Base-by-base conservation (phyloP, 2,888 invertebrate species). In the Drosophila demipolita region DNA sequence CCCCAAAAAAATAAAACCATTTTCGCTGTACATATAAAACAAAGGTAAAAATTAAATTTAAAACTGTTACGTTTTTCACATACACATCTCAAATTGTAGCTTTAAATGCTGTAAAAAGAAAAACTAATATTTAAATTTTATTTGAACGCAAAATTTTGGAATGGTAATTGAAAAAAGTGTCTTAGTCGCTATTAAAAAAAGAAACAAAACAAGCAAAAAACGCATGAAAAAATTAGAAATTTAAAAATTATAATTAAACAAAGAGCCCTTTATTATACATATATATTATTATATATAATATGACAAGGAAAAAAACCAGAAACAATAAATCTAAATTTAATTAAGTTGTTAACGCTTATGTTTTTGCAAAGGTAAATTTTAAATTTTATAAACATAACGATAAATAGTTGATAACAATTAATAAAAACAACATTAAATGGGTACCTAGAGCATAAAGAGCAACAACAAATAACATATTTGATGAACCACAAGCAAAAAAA, bases 291-390 rank as follows among this genome's bases (percentile, higher is more conserved):
- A 50, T 57, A 66, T 64, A 63, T 48, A 57, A 38, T 38, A 38
- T 12, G 64, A 72, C 57, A 36, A 72, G 62, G 65, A 73, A 59
- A 79, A 66, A 73, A 74, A 75, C 42, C 33, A 35, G 54, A 54
- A 54, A 71, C 73, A 81, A 77, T 72, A 81, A 78, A 67, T 62
- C 61, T 68, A 63, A 75, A 75, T 71, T 81, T 68, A 78, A 75
- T 90, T 90, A 79, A 88, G 81, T 87, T 91, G 90, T 90, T 90
- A 78, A 89, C 78, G 78, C 89, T 87, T 88, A 82, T 86, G 80
- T 85, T 90, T 36, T 87, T 75, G 71, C 81, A 78, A 90, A 78
- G 63, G 72, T 78, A 80, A 72, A 80, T 82, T 84, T 83, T 71
- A 84, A 72, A 89, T 79, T 89, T 90, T 73, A 73, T 79, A 67